phyloP scores from a whole-genome alignment of 2,888 invertebrate species.

The Lasiommata megera region DNA sequence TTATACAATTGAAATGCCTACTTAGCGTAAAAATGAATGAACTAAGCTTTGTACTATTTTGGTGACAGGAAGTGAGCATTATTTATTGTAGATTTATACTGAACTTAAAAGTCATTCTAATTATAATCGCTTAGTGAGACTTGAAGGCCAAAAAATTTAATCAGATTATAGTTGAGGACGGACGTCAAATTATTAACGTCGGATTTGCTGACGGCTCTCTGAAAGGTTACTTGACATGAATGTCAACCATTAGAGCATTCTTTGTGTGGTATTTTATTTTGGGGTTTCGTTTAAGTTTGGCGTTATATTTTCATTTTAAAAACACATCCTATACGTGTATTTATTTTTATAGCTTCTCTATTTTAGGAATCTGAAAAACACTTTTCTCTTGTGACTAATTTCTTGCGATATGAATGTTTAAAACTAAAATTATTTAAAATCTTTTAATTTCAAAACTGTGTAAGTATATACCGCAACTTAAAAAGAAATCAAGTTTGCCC shows the following conservation, averaged over 20 bases:
- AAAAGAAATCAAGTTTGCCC: too few relatives aligned
- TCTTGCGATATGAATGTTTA: too few relatives aligned
- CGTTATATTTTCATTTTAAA: neutral
- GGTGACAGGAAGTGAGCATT: constrained; percentile 10
- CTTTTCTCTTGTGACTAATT: too few relatives aligned
- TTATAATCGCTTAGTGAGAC: constrained; percentile 27
- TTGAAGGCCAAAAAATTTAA: constrained; percentile 44
- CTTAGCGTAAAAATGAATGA: neutral
- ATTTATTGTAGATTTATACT: constrained; percentile 8
- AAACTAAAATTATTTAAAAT: too few relatives aligned
- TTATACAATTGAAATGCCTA: too few relatives aligned
- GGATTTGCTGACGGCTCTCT: constrained; percentile 24
- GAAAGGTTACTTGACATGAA: constrained; percentile 8
- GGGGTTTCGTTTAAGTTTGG: neutral
- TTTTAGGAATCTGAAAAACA: too few relatives aligned
- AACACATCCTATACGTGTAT: too few relatives aligned
- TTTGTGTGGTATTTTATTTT: neutral
- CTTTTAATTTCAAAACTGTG: too few relatives aligned
- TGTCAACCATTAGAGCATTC: constrained; percentile 1
- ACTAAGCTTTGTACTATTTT: neutral
- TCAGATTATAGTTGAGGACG: constrained; percentile 51
- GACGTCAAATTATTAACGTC: constrained; percentile 48
- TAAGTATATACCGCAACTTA: too few relatives aligned
- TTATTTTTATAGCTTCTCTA: too few relatives aligned
- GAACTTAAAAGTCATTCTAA: too few relatives aligned